phyloP scores from a whole-genome alignment of 2,797 vertebrate genomes.

The Acrossocheilus wenchowensis region DNA sequence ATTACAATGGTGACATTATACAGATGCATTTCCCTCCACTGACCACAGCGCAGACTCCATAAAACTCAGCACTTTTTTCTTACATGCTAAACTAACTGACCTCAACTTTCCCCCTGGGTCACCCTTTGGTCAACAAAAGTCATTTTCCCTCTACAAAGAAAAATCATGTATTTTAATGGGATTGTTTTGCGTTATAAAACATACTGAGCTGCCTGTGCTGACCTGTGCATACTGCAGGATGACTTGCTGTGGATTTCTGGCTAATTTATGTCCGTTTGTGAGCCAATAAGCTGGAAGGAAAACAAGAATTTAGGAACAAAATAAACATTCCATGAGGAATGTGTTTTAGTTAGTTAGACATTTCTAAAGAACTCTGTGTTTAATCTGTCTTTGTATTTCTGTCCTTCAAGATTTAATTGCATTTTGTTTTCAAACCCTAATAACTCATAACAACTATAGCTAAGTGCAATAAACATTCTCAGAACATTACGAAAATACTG shows the following conservation, averaged over 20 bases:
- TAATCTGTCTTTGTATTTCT: background rate
- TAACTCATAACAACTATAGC: background rate
- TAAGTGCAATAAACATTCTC: background rate
- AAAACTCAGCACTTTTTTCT: background rate
- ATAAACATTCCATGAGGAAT: background rate
- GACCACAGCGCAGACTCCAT: background rate
- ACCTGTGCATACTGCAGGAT: constrained; percentile 3
- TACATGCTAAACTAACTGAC: background rate
- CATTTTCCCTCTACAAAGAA: background rate
- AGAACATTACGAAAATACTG: background rate
- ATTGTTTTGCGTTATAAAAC: background rate
- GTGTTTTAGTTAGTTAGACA: background rate
- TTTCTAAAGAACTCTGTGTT: background rate
- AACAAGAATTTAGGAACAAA: background rate
- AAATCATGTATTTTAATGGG: background rate
- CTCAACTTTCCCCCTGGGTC: background rate
- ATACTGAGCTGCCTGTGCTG: background rate
- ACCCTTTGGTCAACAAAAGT: background rate
- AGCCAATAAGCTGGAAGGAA: background rate
- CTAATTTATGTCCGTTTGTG: background rate
- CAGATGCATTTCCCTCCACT: constrained; percentile 3
- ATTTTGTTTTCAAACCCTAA: background rate
- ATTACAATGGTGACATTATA: background rate
- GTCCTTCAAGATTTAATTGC: background rate
- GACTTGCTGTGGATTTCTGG: background rate